phyloP scores from a whole-genome alignment of 2,113 vertebrate species.

The Phyllostomus hastatus region DNA sequence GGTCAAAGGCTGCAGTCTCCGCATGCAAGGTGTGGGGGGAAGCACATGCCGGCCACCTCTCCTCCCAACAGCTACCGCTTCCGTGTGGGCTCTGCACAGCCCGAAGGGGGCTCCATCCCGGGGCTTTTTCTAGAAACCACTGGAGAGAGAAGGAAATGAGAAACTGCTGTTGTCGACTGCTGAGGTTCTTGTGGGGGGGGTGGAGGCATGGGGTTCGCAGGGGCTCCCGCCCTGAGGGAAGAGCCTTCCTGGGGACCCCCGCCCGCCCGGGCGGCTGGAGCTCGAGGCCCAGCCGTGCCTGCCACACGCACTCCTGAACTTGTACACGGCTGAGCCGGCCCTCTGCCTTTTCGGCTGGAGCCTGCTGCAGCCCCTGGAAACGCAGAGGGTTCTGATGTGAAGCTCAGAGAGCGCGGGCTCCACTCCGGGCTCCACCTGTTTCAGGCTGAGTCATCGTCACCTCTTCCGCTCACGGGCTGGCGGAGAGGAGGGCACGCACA shows the following conservation, averaged over 20 bases:
- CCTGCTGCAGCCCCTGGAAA: not conserved
- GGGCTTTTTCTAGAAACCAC: not conserved
- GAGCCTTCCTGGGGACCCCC: not conserved
- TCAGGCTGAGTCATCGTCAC: not conserved
- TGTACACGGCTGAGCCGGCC: not conserved
- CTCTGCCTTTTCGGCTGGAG: not conserved
- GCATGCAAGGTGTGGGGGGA: not conserved
- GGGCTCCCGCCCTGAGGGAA: no score
- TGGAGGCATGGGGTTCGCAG: not conserved
- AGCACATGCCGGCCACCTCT: not conserved
- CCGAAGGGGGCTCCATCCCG: not conserved
- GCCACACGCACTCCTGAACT: not conserved
- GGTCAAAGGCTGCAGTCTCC: not conserved
- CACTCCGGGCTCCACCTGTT: not conserved
- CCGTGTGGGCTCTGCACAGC: rapidly evolving
- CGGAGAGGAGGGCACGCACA: not conserved
- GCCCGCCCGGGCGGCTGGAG: not conserved
- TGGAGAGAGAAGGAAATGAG: not conserved
- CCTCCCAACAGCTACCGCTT: not conserved
- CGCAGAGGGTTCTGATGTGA: not conserved
- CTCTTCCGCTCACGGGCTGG: not conserved
- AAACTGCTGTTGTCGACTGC: not conserved
- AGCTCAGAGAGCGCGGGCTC: not conserved
- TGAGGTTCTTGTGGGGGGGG: not conserved
- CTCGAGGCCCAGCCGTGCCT: not conserved